Evolutionary conservation across 2,888 invertebrate genomes (phyloP), one percentile per base, ranked within the genome.

Genomic region (Noctua pronuba): DNA sequence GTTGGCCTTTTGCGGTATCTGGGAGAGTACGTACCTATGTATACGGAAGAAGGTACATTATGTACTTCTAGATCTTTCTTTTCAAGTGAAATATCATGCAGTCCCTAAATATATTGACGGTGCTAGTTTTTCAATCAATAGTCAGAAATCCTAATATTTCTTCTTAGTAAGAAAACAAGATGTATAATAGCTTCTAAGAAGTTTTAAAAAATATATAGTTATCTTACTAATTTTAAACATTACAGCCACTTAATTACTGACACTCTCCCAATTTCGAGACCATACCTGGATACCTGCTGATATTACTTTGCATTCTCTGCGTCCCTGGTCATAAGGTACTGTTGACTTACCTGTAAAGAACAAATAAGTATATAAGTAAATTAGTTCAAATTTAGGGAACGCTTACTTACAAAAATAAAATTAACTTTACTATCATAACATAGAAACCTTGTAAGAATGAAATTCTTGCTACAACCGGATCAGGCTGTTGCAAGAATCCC

Each of bases 311-410:
- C 66, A 62, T 13, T 18, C 0, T 28, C 0, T 62, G 18, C 18
- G 10, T 1, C 3, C 28, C 41, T n/a, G 46, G 31, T 8, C 67
- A 28, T 1, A 6, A 35, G 1, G 4, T n/a, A 13, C n/a, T 75
- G 67, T 24, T 0, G 44, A 84, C 83, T 83, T 83, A 83, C 83
- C 83, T 84, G 83, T 24, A 73, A 83, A 70, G 4, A 84, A 68
- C 0, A 75, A 73, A 35, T 84, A 44, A 7, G 0, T 38, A n/a
- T n/a, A n/a, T 0, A 49, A 11, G 38, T 21, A 0, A 3, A 35
- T 69, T 49, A 28, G n/a, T 41, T 41, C n/a, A 65, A 16, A 65
- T n/a, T 38, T 1, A 13, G 2, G 24, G 4, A 31, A 18, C 1
- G 16, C 28, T 28, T 28, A n/a, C 1, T 49, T 18, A 21, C 46